Evolutionary conservation across 2,888 invertebrate genomes (phyloP).

Genomic region (Spialia ferax): DNA sequence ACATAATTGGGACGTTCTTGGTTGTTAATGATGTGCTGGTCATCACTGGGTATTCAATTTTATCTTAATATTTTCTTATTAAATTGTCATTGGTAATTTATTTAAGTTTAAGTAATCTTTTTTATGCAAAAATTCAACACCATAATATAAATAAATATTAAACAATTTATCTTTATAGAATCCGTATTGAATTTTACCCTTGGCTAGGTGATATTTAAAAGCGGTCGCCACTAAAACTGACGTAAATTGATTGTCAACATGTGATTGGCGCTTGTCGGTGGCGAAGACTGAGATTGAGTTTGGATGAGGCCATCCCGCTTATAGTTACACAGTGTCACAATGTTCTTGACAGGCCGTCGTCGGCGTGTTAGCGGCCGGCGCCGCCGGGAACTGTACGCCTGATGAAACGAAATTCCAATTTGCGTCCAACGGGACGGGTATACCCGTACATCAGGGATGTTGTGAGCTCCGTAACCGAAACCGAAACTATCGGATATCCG

Average conservation of each 20-base stretch:
- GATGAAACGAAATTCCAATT: conserved; percentile 49
- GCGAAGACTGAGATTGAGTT: conserved; percentile 31
- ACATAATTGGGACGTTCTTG: too few relatives aligned
- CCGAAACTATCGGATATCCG: too few relatives aligned
- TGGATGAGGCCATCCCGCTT: conserved; percentile 20
- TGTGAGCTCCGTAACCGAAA: too few relatives aligned
- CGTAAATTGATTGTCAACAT: conserved; percentile 16
- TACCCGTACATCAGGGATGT: too few relatives aligned
- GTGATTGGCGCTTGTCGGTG: neutral
- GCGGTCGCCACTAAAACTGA: neutral
- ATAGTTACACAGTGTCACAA: conserved; percentile 23
- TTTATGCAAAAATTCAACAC: too few relatives aligned
- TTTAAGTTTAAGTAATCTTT: too few relatives aligned
- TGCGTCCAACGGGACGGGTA: conserved; percentile 23
- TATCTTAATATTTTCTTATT: too few relatives aligned
- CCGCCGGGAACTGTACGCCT: conserved; percentile 27
- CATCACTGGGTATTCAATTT: neutral
- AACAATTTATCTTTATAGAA: too few relatives aligned
- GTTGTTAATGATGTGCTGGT: neutral
- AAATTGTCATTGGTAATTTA: too few relatives aligned
- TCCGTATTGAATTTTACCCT: too few relatives aligned
- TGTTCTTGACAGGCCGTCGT: conserved; percentile 31
- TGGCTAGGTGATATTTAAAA: neutral
- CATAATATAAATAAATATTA: too few relatives aligned
- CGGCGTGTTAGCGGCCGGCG: neutral